Base-by-base conservation (phyloP, 2,113 vertebrate species). In the Peromyscus polionotus region DNA sequence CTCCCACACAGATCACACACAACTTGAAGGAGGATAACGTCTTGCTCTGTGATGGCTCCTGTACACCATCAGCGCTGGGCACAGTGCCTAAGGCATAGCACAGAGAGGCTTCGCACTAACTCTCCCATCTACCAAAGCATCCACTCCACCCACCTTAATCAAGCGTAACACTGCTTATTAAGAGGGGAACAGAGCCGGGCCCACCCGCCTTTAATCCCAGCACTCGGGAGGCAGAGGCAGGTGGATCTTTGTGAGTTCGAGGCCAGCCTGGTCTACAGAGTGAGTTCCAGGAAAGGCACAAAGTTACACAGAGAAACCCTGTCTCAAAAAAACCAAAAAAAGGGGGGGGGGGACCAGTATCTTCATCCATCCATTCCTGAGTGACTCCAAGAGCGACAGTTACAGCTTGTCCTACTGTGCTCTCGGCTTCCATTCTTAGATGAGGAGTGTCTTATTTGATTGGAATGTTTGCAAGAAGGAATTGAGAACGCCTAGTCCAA, bases 41-140 rank as follows among this genome's bases (percentile, higher is more conserved):
- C 6, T 0, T 36, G 73, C 26, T 28, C 59, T 39, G 12, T 31
- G n/a, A 61, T 17, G n/a, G 17, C 36, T 16, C 28, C 31, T 57
- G 0, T 31, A 1, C 4, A 45, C 0, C 7, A 4, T 20, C n/a
- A 24, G n/a, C 14, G 36, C 5, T 1, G 12, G 68, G 16, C 61
- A 48, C 2, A 31, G 28, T 16, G 45, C 39, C 68, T 77, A 16
- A 1, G 0, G 9, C 14, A 6, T 0, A 39, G 54, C 4, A 5
- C 7, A 54, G 39, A 61, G 26, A 20, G 24, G 45, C 48, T 86
- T 93, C 63, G 2, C 9, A 28, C 1, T 3, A 8, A 4, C 48
- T 7, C 20, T 65, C 26, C 42, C 65, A 16, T 31, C 54, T 17
- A 13, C 54, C 48, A 8, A 19, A 10, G 22, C 2, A 26, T 16